Percentiles rank a stretch among this genome's conserved stretches.
These are phyloP conservation scores for Coremacera marginata DNA, from an alignment of 2,888 invertebrate species.

Conservation along the genomic window DNA sequence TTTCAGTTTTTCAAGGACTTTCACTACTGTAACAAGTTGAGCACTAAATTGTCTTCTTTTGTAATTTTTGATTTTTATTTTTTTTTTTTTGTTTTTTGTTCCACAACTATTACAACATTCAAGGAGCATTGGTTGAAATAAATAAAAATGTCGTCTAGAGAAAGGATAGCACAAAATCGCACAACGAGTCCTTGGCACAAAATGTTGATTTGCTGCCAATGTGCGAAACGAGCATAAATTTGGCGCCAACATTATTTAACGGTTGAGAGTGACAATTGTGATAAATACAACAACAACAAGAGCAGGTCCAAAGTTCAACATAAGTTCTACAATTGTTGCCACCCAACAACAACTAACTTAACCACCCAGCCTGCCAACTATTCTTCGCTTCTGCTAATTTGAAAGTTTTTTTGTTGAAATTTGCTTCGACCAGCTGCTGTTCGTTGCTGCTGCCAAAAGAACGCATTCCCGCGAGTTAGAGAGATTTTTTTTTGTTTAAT, in stretches of 20 bases:
- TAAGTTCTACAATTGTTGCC: background rate
- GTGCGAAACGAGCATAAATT: background rate
- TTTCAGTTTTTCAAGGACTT: too few species aligned
- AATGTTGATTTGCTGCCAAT: slow-evolving; percentile 19
- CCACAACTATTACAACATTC: too few species aligned
- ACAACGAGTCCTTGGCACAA: slow-evolving; percentile 19
- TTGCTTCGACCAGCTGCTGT: slow-evolving; percentile 29
- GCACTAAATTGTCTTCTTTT: too few species aligned
- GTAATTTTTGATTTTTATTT: too few species aligned
- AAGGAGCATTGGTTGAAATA: too few species aligned
- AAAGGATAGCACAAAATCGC: slow-evolving; percentile 9
- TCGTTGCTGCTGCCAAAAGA: slow-evolving; percentile 22
- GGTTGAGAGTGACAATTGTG: slow-evolving; percentile 16
- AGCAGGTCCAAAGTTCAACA: background rate
- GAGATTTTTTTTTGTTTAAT: background rate
- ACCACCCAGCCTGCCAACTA: background rate
- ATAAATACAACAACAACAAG: background rate
- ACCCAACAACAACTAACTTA: background rate
- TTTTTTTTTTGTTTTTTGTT: too few species aligned
- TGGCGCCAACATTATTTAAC: slow-evolving; percentile 32
- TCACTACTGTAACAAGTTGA: too few species aligned
- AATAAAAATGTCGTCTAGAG: background rate
- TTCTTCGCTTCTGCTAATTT: background rate
- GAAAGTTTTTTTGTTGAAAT: slow-evolving; percentile 17
- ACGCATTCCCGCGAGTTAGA: slow-evolving; percentile 21